These are phyloP conservation scores for Limnodromus scolopaceus DNA, from an alignment of 2,797 vertebrate species.

Conservation along the genomic window DNA sequence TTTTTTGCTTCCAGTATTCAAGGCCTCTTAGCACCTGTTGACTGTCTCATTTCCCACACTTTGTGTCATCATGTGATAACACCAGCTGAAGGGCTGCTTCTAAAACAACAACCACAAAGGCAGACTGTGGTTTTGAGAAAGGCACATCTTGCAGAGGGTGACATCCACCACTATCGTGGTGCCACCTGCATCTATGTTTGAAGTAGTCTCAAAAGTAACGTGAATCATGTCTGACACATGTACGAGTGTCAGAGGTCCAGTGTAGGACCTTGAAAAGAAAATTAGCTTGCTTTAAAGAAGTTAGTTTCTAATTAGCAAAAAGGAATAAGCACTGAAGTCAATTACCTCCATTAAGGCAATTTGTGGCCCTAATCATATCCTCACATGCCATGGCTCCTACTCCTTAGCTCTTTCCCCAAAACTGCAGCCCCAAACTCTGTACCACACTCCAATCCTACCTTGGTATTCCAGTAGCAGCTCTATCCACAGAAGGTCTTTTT, in stretches of 20 bases:
- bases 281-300: background rate
- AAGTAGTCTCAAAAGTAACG: conserved; percentile 27
- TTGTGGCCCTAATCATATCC: background rate
- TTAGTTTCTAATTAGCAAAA: background rate
- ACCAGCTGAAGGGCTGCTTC: conserved; percentile 58
- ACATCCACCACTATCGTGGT: conserved; percentile 44
- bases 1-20: conserved; percentile 37
- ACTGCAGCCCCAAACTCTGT: background rate
- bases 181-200: conserved; percentile 53
- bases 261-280: background rate
- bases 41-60: conserved; percentile 70
- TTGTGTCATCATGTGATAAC: conserved; percentile 71
- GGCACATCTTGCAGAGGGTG: conserved; percentile 46
- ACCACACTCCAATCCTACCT: background rate
- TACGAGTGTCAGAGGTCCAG: background rate
- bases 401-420: background rate
- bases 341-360: background rate
- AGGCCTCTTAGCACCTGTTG: conserved; percentile 72
- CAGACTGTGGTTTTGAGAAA: conserved; percentile 75
- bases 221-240: conserved; percentile 29
- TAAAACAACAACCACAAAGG: conserved; percentile 72
- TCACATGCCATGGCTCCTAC: background rate
- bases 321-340: background rate
- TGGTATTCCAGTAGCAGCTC: background rate
- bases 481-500: background rate